Conservation (phyloP, 2,113 vertebrate genomes). For the Caretta caretta region DNA sequence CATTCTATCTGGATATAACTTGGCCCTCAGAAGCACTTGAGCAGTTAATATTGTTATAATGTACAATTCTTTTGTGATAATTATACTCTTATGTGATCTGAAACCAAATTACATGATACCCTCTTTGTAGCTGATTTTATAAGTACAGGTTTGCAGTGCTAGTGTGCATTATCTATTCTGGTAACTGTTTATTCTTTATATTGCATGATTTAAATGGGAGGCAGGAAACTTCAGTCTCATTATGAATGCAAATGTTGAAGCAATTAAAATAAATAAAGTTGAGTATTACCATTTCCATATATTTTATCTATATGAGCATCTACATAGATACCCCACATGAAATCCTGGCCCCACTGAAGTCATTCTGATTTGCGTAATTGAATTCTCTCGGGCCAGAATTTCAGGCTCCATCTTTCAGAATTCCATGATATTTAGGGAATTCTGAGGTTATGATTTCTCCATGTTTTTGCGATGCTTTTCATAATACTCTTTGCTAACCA, state of each 20-base stretch:
- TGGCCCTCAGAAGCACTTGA: neutral
- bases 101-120: constrained; percentile 14
- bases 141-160: constrained; percentile 40
- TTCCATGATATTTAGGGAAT: neutral
- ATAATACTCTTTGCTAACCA: neutral
- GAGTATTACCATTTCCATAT: neutral
- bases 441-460: neutral
- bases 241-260: constrained; percentile 64
- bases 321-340: neutral
- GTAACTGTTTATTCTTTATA: constrained; percentile 57
- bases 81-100: constrained; percentile 16
- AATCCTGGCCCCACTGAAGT: neutral
- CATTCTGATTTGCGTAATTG: neutral
- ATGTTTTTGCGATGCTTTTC: neutral
- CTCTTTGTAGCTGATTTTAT: constrained; percentile 38
- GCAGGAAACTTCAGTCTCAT: constrained; percentile 33
- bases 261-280: constrained; percentile 63
- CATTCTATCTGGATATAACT: neutral
- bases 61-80: neutral
- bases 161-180: constrained; percentile 40
- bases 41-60: neutral
- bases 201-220: constrained; percentile 43
- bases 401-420: neutral
- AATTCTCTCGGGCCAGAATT: neutral
- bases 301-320: neutral